These are phyloP conservation scores for Nemapogon koenigi DNA, from an alignment of 2,888 invertebrate species.

Conservation along the genomic window DNA sequence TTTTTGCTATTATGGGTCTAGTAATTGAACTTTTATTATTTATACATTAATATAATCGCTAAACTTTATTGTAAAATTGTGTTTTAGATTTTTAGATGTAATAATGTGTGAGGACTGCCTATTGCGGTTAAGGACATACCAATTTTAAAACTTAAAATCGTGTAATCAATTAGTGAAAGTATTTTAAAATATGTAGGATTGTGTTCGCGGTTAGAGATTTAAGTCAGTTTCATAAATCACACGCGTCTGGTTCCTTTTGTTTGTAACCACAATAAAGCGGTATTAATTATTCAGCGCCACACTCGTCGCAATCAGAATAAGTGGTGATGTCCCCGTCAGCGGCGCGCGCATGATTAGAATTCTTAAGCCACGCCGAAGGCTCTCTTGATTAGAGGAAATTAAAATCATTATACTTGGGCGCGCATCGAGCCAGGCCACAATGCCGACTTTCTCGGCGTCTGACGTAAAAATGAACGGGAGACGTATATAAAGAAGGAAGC, in stretches of 20 bases:
- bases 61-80: too few species aligned
- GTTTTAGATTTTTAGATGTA: too few species aligned
- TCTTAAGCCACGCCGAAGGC: conserved; percentile 62
- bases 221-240: conserved; percentile 33
- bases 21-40: too few species aligned
- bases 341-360: conserved; percentile 59
- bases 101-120: too few species aligned
- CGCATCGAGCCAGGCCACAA: conserved; percentile 44
- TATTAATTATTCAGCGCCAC: conserved; percentile 64
- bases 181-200: too few species aligned
- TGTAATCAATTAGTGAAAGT: too few species aligned
- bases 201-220: conserved; percentile 1
- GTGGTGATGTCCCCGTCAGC: conserved; percentile 65
- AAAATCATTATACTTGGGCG: conserved; percentile 61
- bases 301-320: conserved; percentile 64
- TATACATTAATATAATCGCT: too few species aligned
- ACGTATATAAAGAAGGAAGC: conserved; percentile 61
- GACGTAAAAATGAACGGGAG: conserved; percentile 59
- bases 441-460: conserved; percentile 41
- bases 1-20: too few species aligned
- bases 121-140: too few species aligned
- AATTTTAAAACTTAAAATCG: too few species aligned
- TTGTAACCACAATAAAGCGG: conserved; percentile 40
- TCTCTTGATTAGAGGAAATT: conserved; percentile 65
- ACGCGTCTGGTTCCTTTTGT: conserved; percentile 27